Evolutionary conservation across 2,113 vertebrate species (phyloP).

Genomic region (Tragelaphus imberbis): DNA sequence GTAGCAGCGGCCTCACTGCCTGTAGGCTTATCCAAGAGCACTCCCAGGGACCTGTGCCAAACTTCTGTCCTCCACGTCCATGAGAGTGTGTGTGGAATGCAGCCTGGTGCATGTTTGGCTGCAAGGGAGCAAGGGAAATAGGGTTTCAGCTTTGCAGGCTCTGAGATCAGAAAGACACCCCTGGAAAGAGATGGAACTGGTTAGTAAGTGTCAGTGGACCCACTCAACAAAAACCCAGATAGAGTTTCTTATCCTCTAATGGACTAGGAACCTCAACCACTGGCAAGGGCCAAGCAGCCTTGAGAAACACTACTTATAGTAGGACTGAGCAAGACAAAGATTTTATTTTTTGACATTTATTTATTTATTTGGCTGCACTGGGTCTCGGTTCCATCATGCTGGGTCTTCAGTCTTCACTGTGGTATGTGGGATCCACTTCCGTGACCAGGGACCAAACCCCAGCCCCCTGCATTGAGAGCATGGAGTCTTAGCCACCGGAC

Average conservation of each 20-base stretch:
- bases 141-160: not conserved
- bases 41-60: not conserved
- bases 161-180: not conserved
- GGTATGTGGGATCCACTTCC: not conserved
- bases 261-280: not conserved
- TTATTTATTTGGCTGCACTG: not conserved
- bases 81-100: fast-evolving
- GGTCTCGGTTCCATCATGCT: not conserved
- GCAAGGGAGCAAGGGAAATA: not conserved
- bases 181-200: not conserved
- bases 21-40: not conserved
- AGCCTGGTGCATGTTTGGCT: not conserved
- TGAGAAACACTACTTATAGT: not conserved
- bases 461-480: not conserved
- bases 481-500: not conserved
- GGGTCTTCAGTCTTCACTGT: not conserved
- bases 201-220: not conserved
- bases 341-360: not conserved
- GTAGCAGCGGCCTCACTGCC: not conserved
- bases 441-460: not conserved
- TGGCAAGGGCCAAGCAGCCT: not conserved
- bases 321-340: not conserved
- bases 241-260: not conserved
- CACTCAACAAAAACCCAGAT: not conserved
- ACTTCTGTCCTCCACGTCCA: not conserved